These are phyloP conservation scores for Tanaodytes sp. DNA, from an alignment of 2,888 invertebrate species.

Conservation along the genomic window DNA sequence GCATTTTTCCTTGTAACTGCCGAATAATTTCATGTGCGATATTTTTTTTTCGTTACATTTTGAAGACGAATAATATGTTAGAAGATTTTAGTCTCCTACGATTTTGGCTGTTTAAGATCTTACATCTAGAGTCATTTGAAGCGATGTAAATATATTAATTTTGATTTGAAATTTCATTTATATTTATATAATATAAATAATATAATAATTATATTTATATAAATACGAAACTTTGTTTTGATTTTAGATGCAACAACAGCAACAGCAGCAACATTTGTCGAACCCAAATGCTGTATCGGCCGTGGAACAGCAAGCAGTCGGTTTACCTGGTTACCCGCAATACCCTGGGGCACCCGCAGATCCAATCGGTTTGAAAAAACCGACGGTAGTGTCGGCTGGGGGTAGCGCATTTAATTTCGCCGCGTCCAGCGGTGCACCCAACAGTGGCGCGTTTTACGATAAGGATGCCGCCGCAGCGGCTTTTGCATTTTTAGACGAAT, in stretches of 20 bases:
- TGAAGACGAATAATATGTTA: too few species aligned
- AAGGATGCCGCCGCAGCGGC: constrained; percentile 70
- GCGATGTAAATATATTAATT: too few species aligned
- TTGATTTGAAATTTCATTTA: too few species aligned
- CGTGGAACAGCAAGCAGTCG: constrained; percentile 55
- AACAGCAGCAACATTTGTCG: constrained; percentile 50
- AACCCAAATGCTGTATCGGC: constrained; percentile 41
- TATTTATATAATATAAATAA: not conserved
- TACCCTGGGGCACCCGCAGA: constrained; percentile 62
- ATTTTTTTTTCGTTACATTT: too few species aligned
- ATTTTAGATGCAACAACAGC: constrained; percentile 1
- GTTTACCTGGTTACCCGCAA: constrained; percentile 65
- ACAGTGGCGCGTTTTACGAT: constrained; percentile 67
- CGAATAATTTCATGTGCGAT: too few species aligned
- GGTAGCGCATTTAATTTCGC: constrained; percentile 91
- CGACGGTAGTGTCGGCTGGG: constrained; percentile 79
- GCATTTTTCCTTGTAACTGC: too few species aligned
- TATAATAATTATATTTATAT: not conserved
- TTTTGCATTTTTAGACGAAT: constrained; percentile 69
- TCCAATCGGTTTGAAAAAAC: constrained; percentile 78
- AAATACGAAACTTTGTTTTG: not conserved
- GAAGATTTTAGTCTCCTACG: too few species aligned
- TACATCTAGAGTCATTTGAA: too few species aligned
- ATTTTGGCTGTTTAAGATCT: too few species aligned
- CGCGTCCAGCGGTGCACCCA: constrained; percentile 75